phyloP scores from a whole-genome alignment of 1,140 invertebrate species.

The Ruditapes philippinarum region DNA sequence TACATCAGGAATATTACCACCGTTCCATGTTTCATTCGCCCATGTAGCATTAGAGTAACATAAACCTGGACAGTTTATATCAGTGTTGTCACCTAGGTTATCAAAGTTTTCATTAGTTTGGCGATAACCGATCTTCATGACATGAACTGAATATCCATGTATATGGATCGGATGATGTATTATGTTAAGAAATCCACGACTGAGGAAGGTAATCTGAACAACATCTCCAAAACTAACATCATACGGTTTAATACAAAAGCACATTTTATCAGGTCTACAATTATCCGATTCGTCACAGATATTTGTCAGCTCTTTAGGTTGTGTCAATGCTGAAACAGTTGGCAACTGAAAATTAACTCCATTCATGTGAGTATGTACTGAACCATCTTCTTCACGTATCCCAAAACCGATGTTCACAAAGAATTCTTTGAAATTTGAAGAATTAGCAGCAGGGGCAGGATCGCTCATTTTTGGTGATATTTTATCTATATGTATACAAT shows the following conservation, averaged over 20 bases:
- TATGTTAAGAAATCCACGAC: conserved; percentile 88
- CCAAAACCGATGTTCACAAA: conserved; percentile 73
- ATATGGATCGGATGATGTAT: conserved; percentile 90
- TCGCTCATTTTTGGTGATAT: conserved; percentile 6
- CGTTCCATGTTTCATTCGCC: conserved; percentile 66
- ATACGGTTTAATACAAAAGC: conserved; percentile 30
- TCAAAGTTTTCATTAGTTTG: conserved; percentile 55
- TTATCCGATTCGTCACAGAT: conserved; percentile 39
- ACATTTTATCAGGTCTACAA: conserved; percentile 58
- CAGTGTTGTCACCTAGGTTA: conserved; percentile 71
- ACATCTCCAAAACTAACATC: conserved; percentile 42
- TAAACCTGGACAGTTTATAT: conserved; percentile 63
- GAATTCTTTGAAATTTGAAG: conserved; percentile 57
- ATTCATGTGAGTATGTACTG: conserved; percentile 50
- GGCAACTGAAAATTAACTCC: conserved; percentile 59
- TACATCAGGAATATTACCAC: conserved; percentile 68
- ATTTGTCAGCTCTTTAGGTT: conserved; percentile 47
- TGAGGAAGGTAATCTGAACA: conserved; percentile 70
- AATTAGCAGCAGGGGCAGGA: not conserved
- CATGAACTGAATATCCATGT: conserved; percentile 91
- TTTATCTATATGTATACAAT: conserved; percentile 54
- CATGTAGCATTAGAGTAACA: conserved; percentile 69
- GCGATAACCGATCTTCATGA: conserved; percentile 88
- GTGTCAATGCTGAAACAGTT: conserved; percentile 63
- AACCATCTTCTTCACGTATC: not conserved